A percentile compares a stretch with the other conserved stretches of the same genome.
Evolutionary conservation across 2,797 vertebrate genomes (phyloP).

Genomic region (Graptemys geographica): DNA sequence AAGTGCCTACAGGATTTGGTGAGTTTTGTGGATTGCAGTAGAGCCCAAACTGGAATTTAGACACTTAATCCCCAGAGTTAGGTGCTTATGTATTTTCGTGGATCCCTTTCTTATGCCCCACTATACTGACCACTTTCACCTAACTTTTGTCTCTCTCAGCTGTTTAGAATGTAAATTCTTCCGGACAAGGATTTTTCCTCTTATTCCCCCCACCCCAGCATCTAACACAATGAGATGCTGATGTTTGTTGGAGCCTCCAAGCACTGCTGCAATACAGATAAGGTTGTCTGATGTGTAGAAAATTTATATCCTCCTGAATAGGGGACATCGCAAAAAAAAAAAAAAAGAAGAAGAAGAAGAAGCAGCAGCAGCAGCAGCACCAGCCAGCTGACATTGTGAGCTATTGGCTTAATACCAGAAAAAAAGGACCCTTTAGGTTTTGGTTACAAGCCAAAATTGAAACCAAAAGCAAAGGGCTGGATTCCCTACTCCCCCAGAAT

Average conservation of each 20-base stretch:
- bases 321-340: not conserved
- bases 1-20: not conserved
- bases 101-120: not conserved
- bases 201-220: not conserved
- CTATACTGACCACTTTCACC: not conserved
- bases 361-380: too few species aligned
- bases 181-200: not conserved
- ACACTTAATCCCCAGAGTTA: not conserved
- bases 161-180: not conserved
- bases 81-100: not conserved
- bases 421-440: not conserved
- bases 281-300: not conserved
- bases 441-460: not conserved
- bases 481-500: not conserved
- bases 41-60: not conserved
- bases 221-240: not conserved
- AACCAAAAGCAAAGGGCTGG: not conserved
- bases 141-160: not conserved
- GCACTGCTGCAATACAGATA: not conserved
- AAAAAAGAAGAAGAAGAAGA: too few species aligned
- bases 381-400: not conserved
- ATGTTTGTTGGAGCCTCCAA: not conserved
- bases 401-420: not conserved
- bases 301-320: not conserved
- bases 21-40: not conserved